These are phyloP conservation scores for Myrmecobius fasciatus DNA, from an alignment of 2,113 vertebrate genomes.

Conservation along the genomic window DNA sequence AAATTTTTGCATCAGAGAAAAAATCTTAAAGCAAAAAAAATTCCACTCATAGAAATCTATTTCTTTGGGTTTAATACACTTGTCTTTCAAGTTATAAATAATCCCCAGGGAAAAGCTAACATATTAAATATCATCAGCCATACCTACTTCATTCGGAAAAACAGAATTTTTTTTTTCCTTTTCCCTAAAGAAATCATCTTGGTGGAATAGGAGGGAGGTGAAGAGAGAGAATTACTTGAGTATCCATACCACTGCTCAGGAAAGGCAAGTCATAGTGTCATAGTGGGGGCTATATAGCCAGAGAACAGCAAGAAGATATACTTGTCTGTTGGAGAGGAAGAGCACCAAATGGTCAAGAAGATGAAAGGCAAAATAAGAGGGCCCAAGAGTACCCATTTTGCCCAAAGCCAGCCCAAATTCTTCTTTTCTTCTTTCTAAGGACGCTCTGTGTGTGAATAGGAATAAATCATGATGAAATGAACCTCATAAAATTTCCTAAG, in stretches of 20 bases:
- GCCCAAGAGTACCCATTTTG: too few relatives aligned
- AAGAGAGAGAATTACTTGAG: not conserved
- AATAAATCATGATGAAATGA: not conserved
- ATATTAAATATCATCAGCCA: not conserved
- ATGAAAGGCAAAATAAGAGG: not conserved
- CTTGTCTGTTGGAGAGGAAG: not conserved
- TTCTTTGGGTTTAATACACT: too few relatives aligned
- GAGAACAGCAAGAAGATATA: too few relatives aligned
- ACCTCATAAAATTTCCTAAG: not conserved
- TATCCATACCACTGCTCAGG: not conserved
- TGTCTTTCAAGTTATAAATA: too few relatives aligned
- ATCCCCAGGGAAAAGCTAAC: too few relatives aligned
- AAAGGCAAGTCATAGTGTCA: too few relatives aligned
- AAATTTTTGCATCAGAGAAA: too few relatives aligned
- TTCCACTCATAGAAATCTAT: too few relatives aligned
- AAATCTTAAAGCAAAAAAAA: too few relatives aligned
- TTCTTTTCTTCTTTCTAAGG: too few relatives aligned
- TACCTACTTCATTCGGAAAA: not conserved
- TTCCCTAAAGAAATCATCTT: not conserved
- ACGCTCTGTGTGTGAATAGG: not conserved
- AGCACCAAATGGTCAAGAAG: accelerated
- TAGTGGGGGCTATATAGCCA: too few relatives aligned
- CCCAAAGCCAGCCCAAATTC: not conserved
- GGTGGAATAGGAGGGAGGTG: not conserved
- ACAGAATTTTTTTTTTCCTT: not conserved